Base-by-base conservation (phyloP, 2,888 invertebrate genomes). In the Fragum fragum region DNA sequence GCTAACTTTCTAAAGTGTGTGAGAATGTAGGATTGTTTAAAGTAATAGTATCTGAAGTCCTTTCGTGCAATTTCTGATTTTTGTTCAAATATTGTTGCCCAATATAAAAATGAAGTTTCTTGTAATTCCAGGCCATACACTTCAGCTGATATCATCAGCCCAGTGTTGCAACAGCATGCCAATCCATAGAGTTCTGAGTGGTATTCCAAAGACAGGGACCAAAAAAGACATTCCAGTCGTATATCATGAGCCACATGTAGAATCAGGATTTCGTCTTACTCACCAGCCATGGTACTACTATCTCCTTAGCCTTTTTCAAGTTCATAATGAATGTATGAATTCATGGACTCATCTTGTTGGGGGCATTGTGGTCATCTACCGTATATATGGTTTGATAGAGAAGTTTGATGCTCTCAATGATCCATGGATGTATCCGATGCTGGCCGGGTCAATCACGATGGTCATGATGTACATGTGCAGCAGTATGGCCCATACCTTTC, bases 261-360 rank as follows among this genome's bases (percentile, higher is more conserved):
- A 91, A 71, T 89, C 90, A 21, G 94, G 94, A 11, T 94, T 93
- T 81, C 90, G 94, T n/a, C 88, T 88, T n/a, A 84, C 90, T 21
- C 87, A 93, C 71, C 92, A 92, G 76, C 93, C 93, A 59, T 94
- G 93, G 94, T 85, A 86, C 52, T 92, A 92, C 86, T 94, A 94
- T 82, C 71, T 92, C 23, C 82, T 86, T 53, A 94, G 93, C 72
- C 79, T 93, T 7, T 93, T 94, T 72, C 93, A 93, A 87, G 85
- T 91, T 70, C 94, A 94, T 79, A 94, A 94, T 82, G 94, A 94
- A 83, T 91, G 93, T 57, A 90, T 94, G 90, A 94, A 94, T 75
- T 89, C 91, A 16, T 94, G 94, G 94, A 93, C 94, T n/a, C 94
- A 94, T 70, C 79, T 94, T 23, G 73, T 93, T 26, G 92, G 91